Conservation (phyloP, 2,797 vertebrate species). For the Lepilemur septentrionalis region DNA sequence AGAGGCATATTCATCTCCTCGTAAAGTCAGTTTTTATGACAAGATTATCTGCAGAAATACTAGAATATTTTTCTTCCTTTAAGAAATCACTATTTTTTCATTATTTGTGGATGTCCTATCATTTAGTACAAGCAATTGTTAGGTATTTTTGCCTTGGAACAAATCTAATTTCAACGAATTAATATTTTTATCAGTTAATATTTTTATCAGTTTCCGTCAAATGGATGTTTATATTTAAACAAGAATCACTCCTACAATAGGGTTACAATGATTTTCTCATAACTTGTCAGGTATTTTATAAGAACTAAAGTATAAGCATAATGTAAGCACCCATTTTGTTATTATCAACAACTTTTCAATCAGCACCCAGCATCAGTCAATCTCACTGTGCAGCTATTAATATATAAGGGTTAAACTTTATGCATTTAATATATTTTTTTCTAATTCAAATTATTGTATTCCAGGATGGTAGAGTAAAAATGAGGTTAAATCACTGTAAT, state of each 20-base stretch:
- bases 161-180: background rate
- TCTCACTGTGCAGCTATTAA: background rate
- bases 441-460: background rate
- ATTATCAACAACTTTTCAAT: background rate
- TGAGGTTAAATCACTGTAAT: background rate
- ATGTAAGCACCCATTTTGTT: background rate
- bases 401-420: background rate
- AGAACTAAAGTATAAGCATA: background rate
- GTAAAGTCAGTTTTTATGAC: conserved; percentile 50
- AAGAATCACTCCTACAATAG: background rate
- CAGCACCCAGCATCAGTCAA: background rate
- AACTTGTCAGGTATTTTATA: background rate
- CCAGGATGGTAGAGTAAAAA: background rate
- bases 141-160: background rate
- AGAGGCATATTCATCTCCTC: background rate
- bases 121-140: background rate
- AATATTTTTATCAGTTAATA: background rate
- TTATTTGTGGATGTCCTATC: background rate
- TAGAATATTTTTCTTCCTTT: background rate
- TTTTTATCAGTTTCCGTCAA: background rate
- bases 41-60: background rate
- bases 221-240: background rate
- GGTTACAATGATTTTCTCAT: background rate
- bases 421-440: background rate
- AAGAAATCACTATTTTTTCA: background rate